These are phyloP conservation scores for Sebastes minor DNA, from an alignment of 2,797 vertebrate species.

Conservation along the genomic window DNA sequence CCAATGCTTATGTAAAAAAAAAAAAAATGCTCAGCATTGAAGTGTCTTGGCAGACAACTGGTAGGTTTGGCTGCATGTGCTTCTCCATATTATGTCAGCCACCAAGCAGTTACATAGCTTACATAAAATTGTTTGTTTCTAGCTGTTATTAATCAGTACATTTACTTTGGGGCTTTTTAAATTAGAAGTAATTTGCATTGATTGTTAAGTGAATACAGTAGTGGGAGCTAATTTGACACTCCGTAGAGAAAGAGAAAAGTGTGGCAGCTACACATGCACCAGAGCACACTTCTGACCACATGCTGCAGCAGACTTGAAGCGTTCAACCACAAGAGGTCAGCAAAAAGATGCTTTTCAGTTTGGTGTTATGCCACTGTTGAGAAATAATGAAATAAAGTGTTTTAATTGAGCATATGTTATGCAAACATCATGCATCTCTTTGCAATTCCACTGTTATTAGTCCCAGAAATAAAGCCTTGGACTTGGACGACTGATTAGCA, in stretches of 20 bases:
- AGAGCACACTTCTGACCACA: not conserved
- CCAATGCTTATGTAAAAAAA: not conserved
- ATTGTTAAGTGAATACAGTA: not conserved
- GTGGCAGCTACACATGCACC: not conserved
- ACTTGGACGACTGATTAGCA: conserved; percentile 6
- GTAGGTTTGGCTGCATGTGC: not conserved
- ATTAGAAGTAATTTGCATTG: not conserved
- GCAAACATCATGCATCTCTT: conserved; percentile 24
- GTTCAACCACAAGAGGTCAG: conserved; percentile 50
- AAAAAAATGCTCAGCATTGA: not conserved
- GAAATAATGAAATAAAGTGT: not conserved
- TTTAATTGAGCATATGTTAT: conserved; percentile 39
- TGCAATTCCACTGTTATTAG: conserved; percentile 20
- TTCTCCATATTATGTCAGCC: not conserved
- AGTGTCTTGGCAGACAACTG: not conserved
- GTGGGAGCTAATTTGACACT: not conserved
- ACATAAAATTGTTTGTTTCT: not conserved
- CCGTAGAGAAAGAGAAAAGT: not conserved
- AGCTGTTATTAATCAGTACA: not conserved
- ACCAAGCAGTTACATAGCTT: not conserved
- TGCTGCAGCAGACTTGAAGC: not conserved
- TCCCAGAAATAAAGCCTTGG: not conserved
- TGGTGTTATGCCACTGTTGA: not conserved
- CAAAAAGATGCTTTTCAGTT: conserved; percentile 1
- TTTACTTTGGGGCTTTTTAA: not conserved